phyloP scores from a whole-genome alignment of 2,113 vertebrate species.

The Andinoacara biseriatus region DNA sequence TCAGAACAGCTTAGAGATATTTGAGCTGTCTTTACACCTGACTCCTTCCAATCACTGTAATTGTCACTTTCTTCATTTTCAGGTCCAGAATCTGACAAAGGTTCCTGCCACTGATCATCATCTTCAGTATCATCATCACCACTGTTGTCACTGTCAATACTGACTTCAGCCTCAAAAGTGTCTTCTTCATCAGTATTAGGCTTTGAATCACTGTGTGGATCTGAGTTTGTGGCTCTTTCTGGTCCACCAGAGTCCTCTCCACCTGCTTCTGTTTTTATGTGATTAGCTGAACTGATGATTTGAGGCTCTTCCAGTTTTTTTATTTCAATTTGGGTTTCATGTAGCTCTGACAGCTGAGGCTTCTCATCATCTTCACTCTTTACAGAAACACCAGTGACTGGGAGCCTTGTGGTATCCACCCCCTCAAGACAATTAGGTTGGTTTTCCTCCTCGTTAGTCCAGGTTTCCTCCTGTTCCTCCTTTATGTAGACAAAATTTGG shows the following conservation, averaged over 20 bases:
- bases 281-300: not conserved
- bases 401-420: no score
- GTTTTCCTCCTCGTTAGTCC: not conserved
- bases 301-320: not conserved
- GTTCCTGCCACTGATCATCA: not conserved
- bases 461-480: not conserved
- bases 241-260: not conserved
- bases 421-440: not conserved
- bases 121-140: not conserved
- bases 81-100: not conserved
- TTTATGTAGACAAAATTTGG: not conserved
- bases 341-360: not conserved
- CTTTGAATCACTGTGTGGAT: not conserved
- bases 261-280: not conserved
- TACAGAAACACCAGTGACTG: not conserved
- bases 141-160: not conserved
- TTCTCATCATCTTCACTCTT: not conserved
- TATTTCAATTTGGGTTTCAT: constrained; percentile 1
- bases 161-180: not conserved
- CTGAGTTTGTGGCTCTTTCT: not conserved
- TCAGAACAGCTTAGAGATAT: not conserved
- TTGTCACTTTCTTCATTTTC: not conserved
- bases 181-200: not conserved
- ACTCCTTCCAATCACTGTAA: not conserved
- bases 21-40: not conserved